Evolutionary conservation across 2,888 invertebrate genomes (phyloP), one percentile per base, ranked within the genome.

Genomic region (Nymphalis c-album): DNA sequence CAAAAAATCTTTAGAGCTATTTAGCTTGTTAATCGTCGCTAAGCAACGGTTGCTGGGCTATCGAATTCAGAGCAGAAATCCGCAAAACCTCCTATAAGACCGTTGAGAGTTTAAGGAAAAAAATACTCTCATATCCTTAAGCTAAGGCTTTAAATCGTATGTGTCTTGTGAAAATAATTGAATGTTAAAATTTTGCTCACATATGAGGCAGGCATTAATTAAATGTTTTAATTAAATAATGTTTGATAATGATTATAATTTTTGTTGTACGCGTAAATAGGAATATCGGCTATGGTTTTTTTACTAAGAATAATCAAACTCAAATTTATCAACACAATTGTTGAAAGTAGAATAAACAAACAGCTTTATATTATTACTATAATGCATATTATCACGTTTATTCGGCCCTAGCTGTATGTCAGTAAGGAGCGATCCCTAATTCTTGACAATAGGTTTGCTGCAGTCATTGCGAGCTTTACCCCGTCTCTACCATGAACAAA

Each of bases 401-500:
- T 26, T 5, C 26, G 26, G 26, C 26, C 26, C 26, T 26, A 26
- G 26, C 22, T 3, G 4, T 5, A 26, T 26, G 26, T 26, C 4
- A 26, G 26, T 5, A 26, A 26, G 26, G 26, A 31, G 26, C 26
- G 26, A 31, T 1, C 90, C 95, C 26, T 78, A 87, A 18, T 94
- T 93, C 80, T 84, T 96, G 13, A 80, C 94, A 0, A 92, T 93
- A 5, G 96, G 95, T n/a, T n/a, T n/a, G 0, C 93, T 94, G 18
- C 94, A 94, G 75, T 96, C 97, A 0, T 93, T 93, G 31, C 93
- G 95, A 61, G 95, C 96, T 59, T 95, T 96, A 0, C 88, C 93
- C 1, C 93, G 95, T 68, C 91, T 97, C 69, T 96, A 96, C 82
- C 18, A 96, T 96, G 96, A 80, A 91, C 59, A n/a, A n/a, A n/a